These are phyloP conservation scores for Xyrauchen texanus DNA, from an alignment of 2,113 vertebrate genomes.

Conservation along the genomic window DNA sequence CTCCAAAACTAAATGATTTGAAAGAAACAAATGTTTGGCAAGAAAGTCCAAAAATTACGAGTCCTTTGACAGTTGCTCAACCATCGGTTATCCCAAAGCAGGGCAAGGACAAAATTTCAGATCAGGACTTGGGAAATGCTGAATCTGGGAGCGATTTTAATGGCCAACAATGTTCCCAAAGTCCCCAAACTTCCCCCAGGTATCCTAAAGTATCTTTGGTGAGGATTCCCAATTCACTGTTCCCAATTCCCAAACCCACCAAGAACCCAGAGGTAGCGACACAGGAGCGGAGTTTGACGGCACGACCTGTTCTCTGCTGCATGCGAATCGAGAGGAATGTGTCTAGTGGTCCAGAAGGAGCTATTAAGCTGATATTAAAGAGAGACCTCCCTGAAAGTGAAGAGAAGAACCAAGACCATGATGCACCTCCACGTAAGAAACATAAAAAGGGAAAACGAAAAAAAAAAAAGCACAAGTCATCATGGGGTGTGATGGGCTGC, in stretches of 20 bases:
- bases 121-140: background rate
- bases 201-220: slow-evolving; percentile 77
- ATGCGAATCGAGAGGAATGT: slow-evolving; percentile 58
- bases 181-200: slow-evolving; percentile 38
- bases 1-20: background rate
- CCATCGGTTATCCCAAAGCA: background rate
- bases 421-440: slow-evolving; percentile 24
- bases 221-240: slow-evolving; percentile 68
- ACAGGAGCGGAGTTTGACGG: slow-evolving; percentile 29
- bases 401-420: background rate
- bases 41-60: background rate
- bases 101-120: background rate
- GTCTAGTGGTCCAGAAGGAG: slow-evolving; percentile 61
- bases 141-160: background rate
- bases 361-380: slow-evolving; percentile 68
- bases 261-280: slow-evolving; percentile 39
- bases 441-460: slow-evolving; percentile 44
- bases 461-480: slow-evolving; percentile 51
- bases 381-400: slow-evolving; percentile 60
- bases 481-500: slow-evolving; percentile 50
- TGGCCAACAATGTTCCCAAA: background rate
- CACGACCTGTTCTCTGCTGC: slow-evolving; percentile 58
- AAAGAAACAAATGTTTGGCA: slow-evolving; percentile 1
- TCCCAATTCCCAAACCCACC: slow-evolving; percentile 47
- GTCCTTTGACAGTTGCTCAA: background rate